Evolutionary conservation across 2,113 vertebrate species (phyloP).

Genomic region (Limanda limanda): DNA sequence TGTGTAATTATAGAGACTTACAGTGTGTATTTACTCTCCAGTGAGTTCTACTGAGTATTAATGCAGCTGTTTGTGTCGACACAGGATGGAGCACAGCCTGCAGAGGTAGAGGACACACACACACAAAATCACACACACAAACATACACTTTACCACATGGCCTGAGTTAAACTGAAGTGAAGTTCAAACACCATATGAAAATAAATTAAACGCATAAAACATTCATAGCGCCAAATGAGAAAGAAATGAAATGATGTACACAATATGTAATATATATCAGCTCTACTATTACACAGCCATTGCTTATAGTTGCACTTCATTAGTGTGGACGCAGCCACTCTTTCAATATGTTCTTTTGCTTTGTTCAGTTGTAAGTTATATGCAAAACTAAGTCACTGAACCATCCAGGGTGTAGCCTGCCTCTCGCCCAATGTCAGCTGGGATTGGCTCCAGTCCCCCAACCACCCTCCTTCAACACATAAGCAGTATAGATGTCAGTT

Average conservation of each 20-base stretch:
- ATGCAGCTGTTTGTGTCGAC: slow-evolving; percentile 34
- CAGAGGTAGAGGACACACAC: slow-evolving; percentile 16
- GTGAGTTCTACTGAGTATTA: slow-evolving; percentile 1
- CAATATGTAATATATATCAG: not conserved
- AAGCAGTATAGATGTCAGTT: no score
- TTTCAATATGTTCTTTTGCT: no score
- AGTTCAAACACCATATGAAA: slow-evolving; percentile 23
- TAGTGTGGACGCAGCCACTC: not conserved
- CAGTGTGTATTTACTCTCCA: slow-evolving; percentile 11
- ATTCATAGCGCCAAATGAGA: not conserved
- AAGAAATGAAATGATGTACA: slow-evolving; percentile 1
- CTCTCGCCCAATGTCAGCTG: no score
- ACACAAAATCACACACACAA: not conserved
- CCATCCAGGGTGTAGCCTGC: no score
- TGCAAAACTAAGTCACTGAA: slow-evolving; percentile 21
- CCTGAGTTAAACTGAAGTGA: slow-evolving; percentile 21
- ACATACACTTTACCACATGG: slow-evolving; percentile 19
- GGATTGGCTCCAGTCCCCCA: no score
- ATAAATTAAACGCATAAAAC: not conserved
- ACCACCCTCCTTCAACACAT: no score
- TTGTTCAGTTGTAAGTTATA: slow-evolving; percentile 9
- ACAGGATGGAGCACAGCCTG: slow-evolving; percentile 14
- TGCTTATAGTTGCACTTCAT: slow-evolving; percentile 4
- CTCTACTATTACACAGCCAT: slow-evolving; percentile 21
- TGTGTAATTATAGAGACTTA: slow-evolving; percentile 25